Evolutionary conservation across 2,113 vertebrate species (phyloP).

Genomic region (Mystacornis crossleyi): DNA sequence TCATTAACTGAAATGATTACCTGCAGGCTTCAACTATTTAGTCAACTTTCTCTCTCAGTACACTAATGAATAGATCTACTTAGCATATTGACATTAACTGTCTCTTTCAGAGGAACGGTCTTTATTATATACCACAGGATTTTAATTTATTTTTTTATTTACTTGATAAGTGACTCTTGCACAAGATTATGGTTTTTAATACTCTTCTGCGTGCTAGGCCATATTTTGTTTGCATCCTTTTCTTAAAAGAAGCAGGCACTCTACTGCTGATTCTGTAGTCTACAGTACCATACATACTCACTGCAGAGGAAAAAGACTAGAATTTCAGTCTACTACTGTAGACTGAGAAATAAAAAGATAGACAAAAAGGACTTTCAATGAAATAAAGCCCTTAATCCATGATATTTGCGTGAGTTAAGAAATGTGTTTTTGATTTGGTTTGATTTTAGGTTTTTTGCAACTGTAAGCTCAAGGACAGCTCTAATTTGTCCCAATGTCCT

Average conservation of each 20-base stretch:
- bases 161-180: neutral
- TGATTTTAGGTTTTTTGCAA: neutral
- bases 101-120: neutral
- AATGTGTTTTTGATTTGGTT: neutral
- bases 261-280: neutral
- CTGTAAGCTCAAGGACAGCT: neutral
- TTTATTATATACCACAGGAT: neutral
- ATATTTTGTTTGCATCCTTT: neutral
- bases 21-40: conserved; percentile 7
- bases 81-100: neutral
- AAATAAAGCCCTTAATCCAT: neutral
- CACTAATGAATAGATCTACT: neutral
- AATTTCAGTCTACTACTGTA: too few species aligned
- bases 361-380: neutral
- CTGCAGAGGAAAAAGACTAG: neutral
- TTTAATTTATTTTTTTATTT: neutral
- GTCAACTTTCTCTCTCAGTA: neutral
- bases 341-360: too few species aligned
- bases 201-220: neutral
- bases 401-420: neutral
- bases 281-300: neutral
- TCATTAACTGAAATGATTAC: conserved; percentile 38
- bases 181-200: neutral
- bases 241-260: neutral
- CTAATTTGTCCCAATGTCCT: neutral